These are phyloP conservation scores for Megaptera novaeangliae DNA, from an alignment of 2,113 vertebrate species.

Conservation along the genomic window DNA sequence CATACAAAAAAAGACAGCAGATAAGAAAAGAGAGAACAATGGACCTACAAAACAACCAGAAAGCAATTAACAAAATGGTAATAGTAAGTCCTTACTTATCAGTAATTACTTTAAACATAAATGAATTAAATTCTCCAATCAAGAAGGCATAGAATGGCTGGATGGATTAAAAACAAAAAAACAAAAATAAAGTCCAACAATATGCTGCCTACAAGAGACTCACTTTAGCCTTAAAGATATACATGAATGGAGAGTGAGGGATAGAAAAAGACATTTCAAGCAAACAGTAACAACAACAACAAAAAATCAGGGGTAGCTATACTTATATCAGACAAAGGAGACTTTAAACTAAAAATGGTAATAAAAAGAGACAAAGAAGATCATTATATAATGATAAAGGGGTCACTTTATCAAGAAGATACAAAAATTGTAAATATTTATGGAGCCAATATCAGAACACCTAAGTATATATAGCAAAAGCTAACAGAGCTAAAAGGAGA, in stretches of 20 bases:
- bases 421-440: neutral
- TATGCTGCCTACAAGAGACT: neutral
- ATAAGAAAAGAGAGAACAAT: neutral
- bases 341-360: neutral
- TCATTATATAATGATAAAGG: neutral
- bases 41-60: neutral
- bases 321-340: neutral
- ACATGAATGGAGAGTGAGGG: neutral
- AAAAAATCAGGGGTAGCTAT: neutral
- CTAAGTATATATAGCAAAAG: neutral
- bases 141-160: neutral
- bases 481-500: neutral
- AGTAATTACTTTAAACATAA: neutral
- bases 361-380: neutral
- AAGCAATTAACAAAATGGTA: neutral
- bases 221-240: neutral
- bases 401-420: neutral
- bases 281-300: neutral
- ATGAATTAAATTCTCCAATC: neutral
- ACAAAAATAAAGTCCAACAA: neutral
- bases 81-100: neutral
- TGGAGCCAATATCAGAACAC: neutral
- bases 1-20: neutral
- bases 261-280: neutral
- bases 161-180: neutral